Base-by-base conservation (phyloP, 2,797 vertebrate species). In the Cryptoblepharus egeriae region DNA sequence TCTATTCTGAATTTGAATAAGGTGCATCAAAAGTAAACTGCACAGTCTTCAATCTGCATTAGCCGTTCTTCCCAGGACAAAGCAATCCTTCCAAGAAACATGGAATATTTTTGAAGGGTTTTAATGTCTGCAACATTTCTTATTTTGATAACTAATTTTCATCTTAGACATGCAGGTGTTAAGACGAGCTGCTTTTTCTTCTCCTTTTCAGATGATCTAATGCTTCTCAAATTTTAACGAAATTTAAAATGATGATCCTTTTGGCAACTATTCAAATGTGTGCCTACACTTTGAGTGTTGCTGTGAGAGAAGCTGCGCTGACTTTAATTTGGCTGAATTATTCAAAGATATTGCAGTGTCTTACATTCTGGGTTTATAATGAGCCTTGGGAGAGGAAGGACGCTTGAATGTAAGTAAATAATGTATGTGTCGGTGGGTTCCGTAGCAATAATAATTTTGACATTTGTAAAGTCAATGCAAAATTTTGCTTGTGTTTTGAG, bases 271-370 rank as follows among this genome's bases (percentile, higher is more conserved):
- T 64, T 64, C 60, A 64, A 15, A 73, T 64, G 52, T 72, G 39
- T 52, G 52, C 58, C 11, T 28, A 22, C 45, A 9, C 70, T 28
- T 37, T 26, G 58, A 52, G 79, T 28, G 52, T 49, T 49, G 13
- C 58, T 28, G 24, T 35, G 60, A 80, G 64, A 63, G 63, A 69
- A 18, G 42, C 32, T 42, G 12, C 2, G 22, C 16, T 30, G 80
- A 32, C 37, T 75, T 32, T 67, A 68, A 82, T 82, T 75, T 55
- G 58, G 72, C 57, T 69, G 64, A 68, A 82, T 82, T 45, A 75
- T 82, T 82, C 63, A 75, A 7, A 26, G 55, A 4, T 37, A 8
- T 68, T 75, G 61, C 20, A n/a, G 63, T 45, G 49, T 58, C 37
- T 35, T 55, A 64, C 61, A 55, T 65, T 74, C 39, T 26, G 71